Evolutionary conservation across 2,888 invertebrate genomes (phyloP).

Genomic region (Pheosia tremula): DNA sequence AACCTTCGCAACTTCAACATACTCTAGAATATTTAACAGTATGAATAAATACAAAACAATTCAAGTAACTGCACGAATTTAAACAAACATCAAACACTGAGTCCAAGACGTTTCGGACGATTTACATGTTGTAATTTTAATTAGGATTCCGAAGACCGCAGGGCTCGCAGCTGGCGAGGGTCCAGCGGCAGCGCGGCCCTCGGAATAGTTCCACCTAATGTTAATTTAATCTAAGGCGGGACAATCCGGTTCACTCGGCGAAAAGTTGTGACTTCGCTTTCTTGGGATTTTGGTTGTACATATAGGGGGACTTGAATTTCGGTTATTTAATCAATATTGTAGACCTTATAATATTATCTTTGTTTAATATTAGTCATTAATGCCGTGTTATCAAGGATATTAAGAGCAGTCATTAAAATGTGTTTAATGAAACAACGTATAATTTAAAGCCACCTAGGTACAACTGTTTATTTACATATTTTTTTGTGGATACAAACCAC

Average conservation of each 20-base stretch:
- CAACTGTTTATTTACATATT: too few species aligned
- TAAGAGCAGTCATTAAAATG: too few species aligned
- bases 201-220: slow-evolving; percentile 78
- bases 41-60: slow-evolving; percentile 32
- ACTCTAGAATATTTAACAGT: slow-evolving; percentile 18
- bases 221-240: slow-evolving; percentile 82
- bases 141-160: slow-evolving; percentile 74
- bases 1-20: slow-evolving; percentile 2
- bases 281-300: slow-evolving; percentile 62
- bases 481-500: too few species aligned
- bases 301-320: slow-evolving; percentile 20
- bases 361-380: too few species aligned
- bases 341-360: too few species aligned
- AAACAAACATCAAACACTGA: slow-evolving; percentile 62
- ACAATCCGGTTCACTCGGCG: slow-evolving; percentile 58
- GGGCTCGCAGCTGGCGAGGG: slow-evolving; percentile 43
- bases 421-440: too few species aligned
- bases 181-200: slow-evolving; percentile 43
- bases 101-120: slow-evolving; percentile 63
- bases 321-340: too few species aligned
- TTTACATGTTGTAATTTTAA: slow-evolving; percentile 83
- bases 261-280: slow-evolving; percentile 73
- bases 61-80: slow-evolving; percentile 43
- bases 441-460: too few species aligned
- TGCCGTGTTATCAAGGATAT: too few species aligned